A percentile compares a stretch with the other conserved stretches of the same genome.
phyloP scores from a whole-genome alignment of 2,797 vertebrate genomes.

The Sparus aurata region DNA sequence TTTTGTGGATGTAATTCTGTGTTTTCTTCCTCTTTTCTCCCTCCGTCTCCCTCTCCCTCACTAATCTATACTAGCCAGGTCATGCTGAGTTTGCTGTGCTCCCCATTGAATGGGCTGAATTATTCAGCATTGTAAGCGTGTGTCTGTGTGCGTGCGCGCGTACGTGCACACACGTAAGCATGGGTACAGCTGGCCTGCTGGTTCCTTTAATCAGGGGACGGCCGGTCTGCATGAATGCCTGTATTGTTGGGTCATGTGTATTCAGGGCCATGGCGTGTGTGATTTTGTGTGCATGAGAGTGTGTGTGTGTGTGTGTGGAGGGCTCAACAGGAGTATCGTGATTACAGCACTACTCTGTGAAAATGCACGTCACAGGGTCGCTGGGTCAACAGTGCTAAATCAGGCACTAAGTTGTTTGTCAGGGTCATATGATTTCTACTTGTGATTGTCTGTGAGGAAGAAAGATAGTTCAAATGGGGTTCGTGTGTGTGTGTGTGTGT shows the following conservation, averaged over 20 bases:
- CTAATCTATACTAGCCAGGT: constrained; percentile 83
- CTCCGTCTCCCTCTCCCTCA: constrained; percentile 42
- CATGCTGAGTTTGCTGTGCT: constrained; percentile 84
- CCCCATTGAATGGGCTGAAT: constrained; percentile 80
- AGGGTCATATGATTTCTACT: constrained; percentile 64
- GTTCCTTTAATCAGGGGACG: constrained; percentile 96
- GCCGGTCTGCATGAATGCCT: constrained; percentile 95
- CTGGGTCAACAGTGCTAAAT: constrained; percentile 72
- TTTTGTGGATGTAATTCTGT: constrained; percentile 44
- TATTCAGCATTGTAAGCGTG: constrained; percentile 75
- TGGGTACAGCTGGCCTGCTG: constrained; percentile 96
- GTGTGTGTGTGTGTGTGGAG: constrained; percentile 51
- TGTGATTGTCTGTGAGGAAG: constrained; percentile 40
- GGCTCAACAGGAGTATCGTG: constrained; percentile 67
- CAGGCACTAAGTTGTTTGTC: constrained; percentile 67
- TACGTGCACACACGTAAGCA: constrained; percentile 80
- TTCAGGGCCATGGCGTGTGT: constrained; percentile 88
- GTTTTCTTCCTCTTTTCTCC: constrained; percentile 49
- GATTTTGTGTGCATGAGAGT: constrained; percentile 86
- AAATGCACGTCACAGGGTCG: constrained; percentile 79
- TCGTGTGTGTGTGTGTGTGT: constrained; percentile 37
- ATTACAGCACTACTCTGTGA: constrained; percentile 71
- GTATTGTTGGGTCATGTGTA: constrained; percentile 99
- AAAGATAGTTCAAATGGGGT: constrained; percentile 8
- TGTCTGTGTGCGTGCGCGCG: constrained; percentile 48